Percentiles rank a stretch among this genome's conserved stretches.
Evolutionary conservation across 2,797 vertebrate species (phyloP).

Genomic region (Oophaga sylvatica): DNA sequence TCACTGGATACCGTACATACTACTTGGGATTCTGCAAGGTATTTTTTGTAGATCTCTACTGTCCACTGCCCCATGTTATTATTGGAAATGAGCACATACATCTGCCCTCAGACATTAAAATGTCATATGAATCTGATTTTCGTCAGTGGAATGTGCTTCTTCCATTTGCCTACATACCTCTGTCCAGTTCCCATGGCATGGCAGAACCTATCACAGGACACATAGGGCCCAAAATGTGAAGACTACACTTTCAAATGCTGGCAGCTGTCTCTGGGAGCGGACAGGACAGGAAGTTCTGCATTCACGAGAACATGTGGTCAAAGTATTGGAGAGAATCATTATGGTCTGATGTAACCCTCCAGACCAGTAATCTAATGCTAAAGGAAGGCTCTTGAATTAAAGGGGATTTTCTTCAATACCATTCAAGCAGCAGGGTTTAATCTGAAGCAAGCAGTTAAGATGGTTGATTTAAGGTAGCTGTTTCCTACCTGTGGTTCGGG

Average conservation of each 20-base stretch:
- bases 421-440: no score
- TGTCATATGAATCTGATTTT: slow-evolving; percentile 19
- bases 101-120: slow-evolving; percentile 18
- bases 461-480: no score
- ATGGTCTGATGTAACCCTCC: neutral
- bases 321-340: neutral
- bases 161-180: slow-evolving; percentile 12
- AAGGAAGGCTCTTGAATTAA: no score
- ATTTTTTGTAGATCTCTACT: neutral
- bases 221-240: neutral
- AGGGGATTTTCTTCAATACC: neutral
- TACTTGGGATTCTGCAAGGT: neutral
- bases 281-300: slow-evolving; percentile 6
- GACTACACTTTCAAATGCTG: slow-evolving; percentile 4
- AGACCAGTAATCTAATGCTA: neutral
- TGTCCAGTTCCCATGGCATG: slow-evolving; percentile 9
- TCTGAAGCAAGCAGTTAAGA: neutral
- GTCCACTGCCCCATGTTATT: neutral
- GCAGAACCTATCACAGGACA: neutral
- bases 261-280: slow-evolving; percentile 30
- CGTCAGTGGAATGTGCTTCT: slow-evolving; percentile 12
- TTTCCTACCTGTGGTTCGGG: no score
- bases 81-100: neutral
- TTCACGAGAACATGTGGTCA: slow-evolving; percentile 8
- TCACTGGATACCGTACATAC: neutral